Evolutionary conservation across 2,113 vertebrate genomes (phyloP), one percentile per base, ranked within the genome.

Genomic region (Oplegnathus fasciatus): DNA sequence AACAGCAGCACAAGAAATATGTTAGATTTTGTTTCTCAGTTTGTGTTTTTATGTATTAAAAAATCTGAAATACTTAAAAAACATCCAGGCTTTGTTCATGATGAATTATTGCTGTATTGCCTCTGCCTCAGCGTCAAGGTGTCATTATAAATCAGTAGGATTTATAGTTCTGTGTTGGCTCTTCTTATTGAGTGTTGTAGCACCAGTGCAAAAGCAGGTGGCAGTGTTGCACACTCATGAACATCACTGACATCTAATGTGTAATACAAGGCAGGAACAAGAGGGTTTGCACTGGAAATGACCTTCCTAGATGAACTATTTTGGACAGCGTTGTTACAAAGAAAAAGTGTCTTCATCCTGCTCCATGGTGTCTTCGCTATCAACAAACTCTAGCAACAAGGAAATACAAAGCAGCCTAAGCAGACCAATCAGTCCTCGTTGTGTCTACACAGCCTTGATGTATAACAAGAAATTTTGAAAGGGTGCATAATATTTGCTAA

Each of bases 201-300:
- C 86, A 54, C 4, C 6, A 10, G 10, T 67, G 9, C 1, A 75
- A 66, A 57, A 80, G 77, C 65, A 90, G 88, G 68, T 82, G 93
- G 88, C 91, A 84, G 83, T 86, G 77, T 87, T 77, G 66, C 20
- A 75, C 74, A 40, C 52, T 60, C 7, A 60, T 17, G 0, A 48
- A 24, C 11, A 48, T 18, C n/a, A 60, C 15, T 37, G 20, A 52
- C 18, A 14, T 69, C 24, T 42, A 10, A 52, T 70, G 24, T 22
- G 8, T 42, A 22, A 58, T 68, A 40, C 40, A 73, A 8, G 28
- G 30, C 1, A 71, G 4, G 26, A 58, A 64, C 20, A 40, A 44
- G 22, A 80, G 0, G 6, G 6, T 48, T 65, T 57, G 15, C 13
- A 26, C 24, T 44, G 6, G 13, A 89, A 68, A 70, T 22, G 0